These are phyloP conservation scores for Noctilio leporinus DNA, from an alignment of 2,113 vertebrate genomes.

Conservation along the genomic window DNA sequence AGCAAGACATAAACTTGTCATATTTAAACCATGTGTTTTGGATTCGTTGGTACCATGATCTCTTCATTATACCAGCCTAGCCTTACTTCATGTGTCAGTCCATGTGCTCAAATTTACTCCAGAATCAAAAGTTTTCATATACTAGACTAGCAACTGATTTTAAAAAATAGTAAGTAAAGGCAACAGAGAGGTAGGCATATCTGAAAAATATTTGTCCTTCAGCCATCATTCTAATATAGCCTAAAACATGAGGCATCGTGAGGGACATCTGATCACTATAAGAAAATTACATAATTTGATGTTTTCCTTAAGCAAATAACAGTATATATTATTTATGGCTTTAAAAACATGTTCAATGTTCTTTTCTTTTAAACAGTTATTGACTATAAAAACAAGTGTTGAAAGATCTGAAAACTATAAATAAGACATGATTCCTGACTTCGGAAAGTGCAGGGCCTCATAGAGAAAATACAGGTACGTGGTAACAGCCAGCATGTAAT, in stretches of 20 bases:
- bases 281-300: not conserved
- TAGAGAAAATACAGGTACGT: not conserved
- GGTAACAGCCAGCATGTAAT: not conserved
- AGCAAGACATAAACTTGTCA: not conserved
- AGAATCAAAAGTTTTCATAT: not conserved
- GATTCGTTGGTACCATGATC: not conserved
- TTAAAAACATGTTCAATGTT: not conserved
- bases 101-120: not conserved
- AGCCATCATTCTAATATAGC: not conserved
- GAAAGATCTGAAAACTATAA: not conserved
- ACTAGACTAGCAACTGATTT: not conserved
- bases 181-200: not conserved
- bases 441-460: not conserved
- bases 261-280: not conserved
- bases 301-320: not conserved
- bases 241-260: not conserved
- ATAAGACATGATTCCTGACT: not conserved
- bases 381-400: not conserved
- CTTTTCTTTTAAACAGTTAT: constrained; percentile 43
- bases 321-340: not conserved
- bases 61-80: not conserved
- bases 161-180: not conserved
- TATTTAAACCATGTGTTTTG: not conserved
- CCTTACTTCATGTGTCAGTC: not conserved
- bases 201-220: not conserved